Base-by-base conservation (phyloP, 2,113 vertebrate species). In the Sphyrna mokarran region DNA sequence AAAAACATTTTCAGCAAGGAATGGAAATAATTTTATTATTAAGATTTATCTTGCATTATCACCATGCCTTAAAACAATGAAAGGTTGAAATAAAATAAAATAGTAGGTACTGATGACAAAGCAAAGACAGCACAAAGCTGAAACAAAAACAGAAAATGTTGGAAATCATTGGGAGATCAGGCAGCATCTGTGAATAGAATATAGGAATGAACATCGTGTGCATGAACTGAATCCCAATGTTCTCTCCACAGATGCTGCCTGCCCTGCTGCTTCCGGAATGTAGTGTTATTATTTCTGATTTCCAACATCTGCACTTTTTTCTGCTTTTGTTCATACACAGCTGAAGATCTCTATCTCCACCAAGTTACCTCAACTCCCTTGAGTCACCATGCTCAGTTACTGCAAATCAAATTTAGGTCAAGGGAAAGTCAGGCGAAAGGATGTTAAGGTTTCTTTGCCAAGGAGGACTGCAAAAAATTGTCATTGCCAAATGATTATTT, bases 291-390 rank as follows among this genome's bases (percentile, higher is more conserved):
- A 33, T 37, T 93, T 93, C 8, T 1, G 61, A 93, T 22, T 93
- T 66, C 61, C 89, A 93, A 33, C 89, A 93, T 93, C 89, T 93
- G 89, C 33, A 43, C 63, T 90, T 90, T 61, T 33, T 14, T 16
- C 37, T 61, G 54, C 87, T 66, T 93, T 93, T 93, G 33, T 18
- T 66, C 33, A 93, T 93, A 93, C 89, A 93, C 89, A 93, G 89
- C 89, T 93, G 89, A 93, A 93, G 33, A 16, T 89, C 86, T 93
- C 33, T 63, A 37, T 66, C 29, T 93, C 33, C 6, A 93, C 33
- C 63, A 14, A 68, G 33, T 93, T 20, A 37, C 8, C n/a, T 66
- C 33, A 2, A 16, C 61, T 93, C 89, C 89, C 89, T 68, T 66
- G 89, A 93, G 89, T 33, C 89, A 68, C 33, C n/a, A 40, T 2